phyloP scores from a whole-genome alignment of 1,140 invertebrate species.

The Riptortus pedestris region DNA sequence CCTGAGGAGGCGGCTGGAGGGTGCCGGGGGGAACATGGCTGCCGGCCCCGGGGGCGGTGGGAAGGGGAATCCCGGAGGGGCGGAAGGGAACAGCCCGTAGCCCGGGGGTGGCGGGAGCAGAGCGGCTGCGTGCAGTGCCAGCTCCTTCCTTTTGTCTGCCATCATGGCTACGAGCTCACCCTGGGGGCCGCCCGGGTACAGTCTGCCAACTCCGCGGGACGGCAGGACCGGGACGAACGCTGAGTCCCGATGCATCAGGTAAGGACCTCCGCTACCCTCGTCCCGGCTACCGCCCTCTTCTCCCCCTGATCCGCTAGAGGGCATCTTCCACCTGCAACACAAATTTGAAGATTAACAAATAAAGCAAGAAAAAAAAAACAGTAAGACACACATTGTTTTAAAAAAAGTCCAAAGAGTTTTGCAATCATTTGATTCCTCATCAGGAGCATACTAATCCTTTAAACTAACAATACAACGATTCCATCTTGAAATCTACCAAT shows the following conservation, averaged over 20 bases:
- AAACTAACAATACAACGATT: no score
- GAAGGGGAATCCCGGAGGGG: constrained; percentile 21
- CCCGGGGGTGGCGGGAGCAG: constrained; percentile 37
- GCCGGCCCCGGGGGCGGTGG: constrained; percentile 25
- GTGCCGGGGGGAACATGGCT: constrained; percentile 43
- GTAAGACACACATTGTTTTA: no score
- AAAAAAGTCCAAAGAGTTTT: no score
- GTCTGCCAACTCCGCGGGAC: constrained; percentile 51
- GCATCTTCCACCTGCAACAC: constrained; percentile 1
- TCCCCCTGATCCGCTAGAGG: constrained; percentile 17
- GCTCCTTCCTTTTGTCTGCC: constrained; percentile 72
- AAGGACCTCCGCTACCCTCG: constrained; percentile 18
- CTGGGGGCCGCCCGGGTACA: constrained; percentile 42
- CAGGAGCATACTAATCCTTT: no score
- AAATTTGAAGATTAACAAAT: neutral
- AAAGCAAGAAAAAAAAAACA: no score
- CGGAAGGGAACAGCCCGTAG: constrained; percentile 27
- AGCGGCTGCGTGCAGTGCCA: constrained; percentile 47
- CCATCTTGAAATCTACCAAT: no score
- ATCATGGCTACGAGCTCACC: constrained; percentile 72
- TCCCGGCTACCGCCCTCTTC: constrained; percentile 7
- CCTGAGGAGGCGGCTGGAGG: constrained; percentile 54
- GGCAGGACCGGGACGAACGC: constrained; percentile 76
- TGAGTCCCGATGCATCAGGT: constrained; percentile 33
- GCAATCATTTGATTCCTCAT: no score